phyloP scores from a whole-genome alignment of 2,888 invertebrate genomes.

The Bursaphelenchus okinawaensis region DNA sequence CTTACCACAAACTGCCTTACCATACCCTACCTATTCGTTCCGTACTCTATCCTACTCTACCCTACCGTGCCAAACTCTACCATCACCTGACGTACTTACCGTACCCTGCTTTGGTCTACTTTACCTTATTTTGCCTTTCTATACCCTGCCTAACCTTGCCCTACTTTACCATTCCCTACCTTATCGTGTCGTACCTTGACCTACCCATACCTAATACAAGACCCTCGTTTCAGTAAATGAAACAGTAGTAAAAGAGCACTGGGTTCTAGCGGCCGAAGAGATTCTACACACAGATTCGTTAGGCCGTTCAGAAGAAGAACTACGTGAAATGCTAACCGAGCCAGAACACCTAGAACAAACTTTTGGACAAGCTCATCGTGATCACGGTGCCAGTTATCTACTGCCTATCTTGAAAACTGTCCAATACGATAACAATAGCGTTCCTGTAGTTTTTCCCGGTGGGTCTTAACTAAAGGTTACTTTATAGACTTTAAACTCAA shows the following conservation, averaged over 20 bases:
- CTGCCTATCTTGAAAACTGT: constrained; percentile 44
- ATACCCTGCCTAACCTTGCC: background rate
- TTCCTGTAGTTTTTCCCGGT: constrained; percentile 53
- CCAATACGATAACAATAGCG: constrained; percentile 53
- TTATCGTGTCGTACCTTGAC: background rate
- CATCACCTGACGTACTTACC: background rate
- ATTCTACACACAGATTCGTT: constrained; percentile 31
- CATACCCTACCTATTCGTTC: background rate
- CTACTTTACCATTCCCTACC: background rate
- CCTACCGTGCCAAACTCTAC: background rate
- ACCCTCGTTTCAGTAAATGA: background rate
- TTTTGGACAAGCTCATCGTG: constrained; percentile 21
- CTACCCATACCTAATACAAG: background rate
- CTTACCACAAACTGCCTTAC: background rate
- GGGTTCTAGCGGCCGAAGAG: constrained; percentile 17
- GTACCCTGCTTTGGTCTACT: background rate
- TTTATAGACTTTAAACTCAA: no score
- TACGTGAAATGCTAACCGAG: constrained; percentile 23
- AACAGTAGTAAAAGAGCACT: constrained; percentile 5
- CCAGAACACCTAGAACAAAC: constrained; percentile 15
- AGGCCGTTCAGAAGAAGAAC: constrained; percentile 18
- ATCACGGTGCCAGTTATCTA: constrained; percentile 51
- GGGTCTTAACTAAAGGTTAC: background rate
- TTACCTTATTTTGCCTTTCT: no score
- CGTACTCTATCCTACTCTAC: background rate